phyloP scores from a whole-genome alignment of 2,113 vertebrate species.

The Copsychus sechellarum region DNA sequence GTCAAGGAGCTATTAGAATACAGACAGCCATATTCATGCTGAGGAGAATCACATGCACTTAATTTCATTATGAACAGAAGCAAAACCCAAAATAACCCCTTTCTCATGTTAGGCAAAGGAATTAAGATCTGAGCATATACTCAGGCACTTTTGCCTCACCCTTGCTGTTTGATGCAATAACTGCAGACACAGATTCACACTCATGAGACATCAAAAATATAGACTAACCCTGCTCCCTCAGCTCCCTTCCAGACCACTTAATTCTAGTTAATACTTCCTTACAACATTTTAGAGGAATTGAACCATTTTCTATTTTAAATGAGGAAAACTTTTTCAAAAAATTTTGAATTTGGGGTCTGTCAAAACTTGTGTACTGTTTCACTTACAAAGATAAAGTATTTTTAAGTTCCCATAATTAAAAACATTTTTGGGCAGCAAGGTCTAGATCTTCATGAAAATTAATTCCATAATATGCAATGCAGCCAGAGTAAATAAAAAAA shows the following conservation, averaged over 20 bases:
- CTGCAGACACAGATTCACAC: background rate
- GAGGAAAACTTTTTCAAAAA: background rate
- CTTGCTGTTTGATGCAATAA: background rate
- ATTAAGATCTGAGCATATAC: background rate
- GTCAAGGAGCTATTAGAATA: conserved; percentile 3
- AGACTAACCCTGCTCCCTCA: background rate
- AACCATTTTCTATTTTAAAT: background rate
- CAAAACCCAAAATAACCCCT: background rate
- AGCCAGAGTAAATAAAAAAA: background rate
- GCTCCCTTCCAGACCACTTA: background rate
- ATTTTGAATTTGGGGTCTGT: background rate
- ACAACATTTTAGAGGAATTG: background rate
- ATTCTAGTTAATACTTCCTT: background rate
- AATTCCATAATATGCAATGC: background rate
- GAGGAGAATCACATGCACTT: background rate
- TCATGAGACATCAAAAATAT: background rate
- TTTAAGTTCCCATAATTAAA: background rate
- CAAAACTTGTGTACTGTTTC: background rate
- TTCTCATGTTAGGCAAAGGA: background rate
- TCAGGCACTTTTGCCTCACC: background rate
- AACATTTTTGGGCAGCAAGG: background rate
- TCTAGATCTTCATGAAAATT: background rate
- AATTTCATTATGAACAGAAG: background rate
- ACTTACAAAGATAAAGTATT: background rate
- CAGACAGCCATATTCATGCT: background rate